Evolutionary conservation across 2,797 vertebrate species (phyloP).

Genomic region (Cyclura pinguis): DNA sequence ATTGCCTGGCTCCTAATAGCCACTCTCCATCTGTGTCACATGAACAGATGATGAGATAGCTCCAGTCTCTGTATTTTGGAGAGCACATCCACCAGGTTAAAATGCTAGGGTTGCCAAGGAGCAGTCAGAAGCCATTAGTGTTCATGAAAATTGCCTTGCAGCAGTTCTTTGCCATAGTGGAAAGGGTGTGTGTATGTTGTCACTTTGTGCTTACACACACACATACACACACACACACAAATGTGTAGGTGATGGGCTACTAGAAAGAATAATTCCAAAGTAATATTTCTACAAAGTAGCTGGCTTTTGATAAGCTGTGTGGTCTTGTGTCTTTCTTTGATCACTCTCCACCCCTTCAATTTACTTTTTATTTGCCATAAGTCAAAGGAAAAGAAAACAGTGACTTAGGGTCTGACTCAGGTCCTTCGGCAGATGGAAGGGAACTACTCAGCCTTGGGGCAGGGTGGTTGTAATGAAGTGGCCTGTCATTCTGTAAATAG

Average conservation of each 20-base stretch:
- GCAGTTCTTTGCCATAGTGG: constrained; percentile 94
- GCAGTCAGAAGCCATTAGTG: constrained; percentile 99
- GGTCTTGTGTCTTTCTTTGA: constrained; percentile 69
- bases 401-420: constrained; percentile 82
- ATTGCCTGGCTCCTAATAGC: constrained; percentile 97
- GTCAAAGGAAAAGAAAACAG: constrained; percentile 76
- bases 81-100: constrained; percentile 97
- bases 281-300: constrained; percentile 79
- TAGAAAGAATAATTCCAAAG: constrained; percentile 70
- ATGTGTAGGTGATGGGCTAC: constrained; percentile 38
- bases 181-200: constrained; percentile 74
- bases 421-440: constrained; percentile 86
- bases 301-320: constrained; percentile 47
- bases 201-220: neutral
- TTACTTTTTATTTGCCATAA: constrained; percentile 67
- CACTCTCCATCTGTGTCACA: constrained; percentile 99
- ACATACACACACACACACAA: constrained; percentile 25
- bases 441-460: constrained; percentile 85
- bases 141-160: constrained; percentile 99
- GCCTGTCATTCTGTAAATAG: constrained; percentile 99
- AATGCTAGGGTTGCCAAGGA: constrained; percentile 99
- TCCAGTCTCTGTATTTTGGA: constrained; percentile 92
- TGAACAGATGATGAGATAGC: constrained; percentile 98
- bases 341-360: constrained; percentile 70
- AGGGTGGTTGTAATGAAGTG: constrained; percentile 97